Evolutionary conservation across 2,888 invertebrate genomes (phyloP).

Genomic region (Drosophila tanythrix): DNA sequence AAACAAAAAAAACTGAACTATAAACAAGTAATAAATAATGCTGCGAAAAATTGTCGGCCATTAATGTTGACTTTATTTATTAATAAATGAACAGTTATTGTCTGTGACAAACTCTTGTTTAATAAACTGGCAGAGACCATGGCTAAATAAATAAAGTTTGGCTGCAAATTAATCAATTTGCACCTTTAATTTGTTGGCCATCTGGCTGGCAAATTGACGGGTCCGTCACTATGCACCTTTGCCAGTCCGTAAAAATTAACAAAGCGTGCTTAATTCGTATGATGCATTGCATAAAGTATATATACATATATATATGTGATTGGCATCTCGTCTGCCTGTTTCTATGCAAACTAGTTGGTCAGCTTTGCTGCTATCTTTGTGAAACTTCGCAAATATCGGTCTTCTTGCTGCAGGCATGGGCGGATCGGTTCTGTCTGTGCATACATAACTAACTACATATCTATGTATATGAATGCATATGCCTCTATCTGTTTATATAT

Average conservation of each 20-base stretch:
- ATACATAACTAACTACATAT: too few relatives aligned
- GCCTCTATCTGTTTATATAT: neutral
- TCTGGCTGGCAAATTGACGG: conserved; percentile 20
- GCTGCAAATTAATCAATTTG: conserved; percentile 61
- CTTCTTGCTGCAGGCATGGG: neutral
- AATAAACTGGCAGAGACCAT: conserved; percentile 16
- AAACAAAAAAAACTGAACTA: conserved; percentile 29
- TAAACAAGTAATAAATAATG: conserved; percentile 29
- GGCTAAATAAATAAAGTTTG: conserved; percentile 44
- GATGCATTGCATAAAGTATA: conserved; percentile 39
- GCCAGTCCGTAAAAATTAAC: conserved; percentile 34
- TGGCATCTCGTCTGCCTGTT: neutral
- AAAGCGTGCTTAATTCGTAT: conserved; percentile 41
- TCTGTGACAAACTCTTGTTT: conserved; percentile 17
- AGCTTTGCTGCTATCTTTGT: neutral
- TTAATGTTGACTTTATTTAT: conserved; percentile 48
- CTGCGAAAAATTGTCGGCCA: neutral
- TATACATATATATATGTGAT: neutral
- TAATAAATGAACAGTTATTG: conserved; percentile 43
- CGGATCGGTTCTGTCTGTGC: too few relatives aligned
- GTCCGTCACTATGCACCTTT: conserved; percentile 16
- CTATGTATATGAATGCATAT: neutral
- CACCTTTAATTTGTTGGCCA: conserved; percentile 61
- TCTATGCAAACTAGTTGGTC: neutral
- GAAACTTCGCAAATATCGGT: neutral